A percentile compares a stretch with the other conserved stretches of the same genome.
Evolutionary conservation across 2,797 vertebrate genomes (phyloP).

Genomic region (Gouania willdenowi): DNA sequence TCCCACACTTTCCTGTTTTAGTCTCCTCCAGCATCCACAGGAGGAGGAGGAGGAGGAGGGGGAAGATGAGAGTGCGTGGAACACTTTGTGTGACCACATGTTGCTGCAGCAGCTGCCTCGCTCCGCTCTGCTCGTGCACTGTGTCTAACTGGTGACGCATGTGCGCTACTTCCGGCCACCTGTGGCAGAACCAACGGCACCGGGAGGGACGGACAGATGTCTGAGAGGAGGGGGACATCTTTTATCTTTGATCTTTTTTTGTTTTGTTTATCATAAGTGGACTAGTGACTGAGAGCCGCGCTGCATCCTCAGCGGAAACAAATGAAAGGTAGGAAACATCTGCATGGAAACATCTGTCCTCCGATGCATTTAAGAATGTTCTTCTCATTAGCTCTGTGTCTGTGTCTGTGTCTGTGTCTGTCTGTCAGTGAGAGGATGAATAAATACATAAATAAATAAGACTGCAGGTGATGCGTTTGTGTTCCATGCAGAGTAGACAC

Average conservation of each 20-base stretch:
- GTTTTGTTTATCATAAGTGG: conserved; percentile 63
- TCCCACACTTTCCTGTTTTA: background rate
- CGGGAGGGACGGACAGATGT: conserved; percentile 27
- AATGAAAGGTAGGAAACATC: conserved; percentile 80
- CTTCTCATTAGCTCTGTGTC: too few relatives aligned
- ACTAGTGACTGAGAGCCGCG: conserved; percentile 52
- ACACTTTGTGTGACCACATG: conserved; percentile 73
- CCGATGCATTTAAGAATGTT: too few relatives aligned
- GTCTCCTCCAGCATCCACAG: conserved; percentile 52
- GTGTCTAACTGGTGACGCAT: conserved; percentile 35
- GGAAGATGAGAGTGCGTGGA: conserved; percentile 44
- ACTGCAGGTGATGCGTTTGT: conserved; percentile 3
- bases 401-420: too few relatives aligned
- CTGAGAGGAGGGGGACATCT: conserved; percentile 43
- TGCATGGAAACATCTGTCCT: too few relatives aligned
- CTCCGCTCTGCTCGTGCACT: conserved; percentile 35
- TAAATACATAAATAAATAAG: too few relatives aligned
- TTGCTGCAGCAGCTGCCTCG: conserved; percentile 64
- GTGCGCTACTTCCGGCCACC: conserved; percentile 71
- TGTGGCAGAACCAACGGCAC: conserved; percentile 68
- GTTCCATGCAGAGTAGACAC: conserved; percentile 1
- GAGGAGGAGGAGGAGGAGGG: conserved; percentile 24
- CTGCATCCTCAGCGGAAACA: conserved; percentile 48
- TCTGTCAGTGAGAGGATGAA: conserved; percentile 3
- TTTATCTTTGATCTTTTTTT: too few relatives aligned